phyloP scores from a whole-genome alignment of 2,113 vertebrate species.

The Narcine bancroftii region DNA sequence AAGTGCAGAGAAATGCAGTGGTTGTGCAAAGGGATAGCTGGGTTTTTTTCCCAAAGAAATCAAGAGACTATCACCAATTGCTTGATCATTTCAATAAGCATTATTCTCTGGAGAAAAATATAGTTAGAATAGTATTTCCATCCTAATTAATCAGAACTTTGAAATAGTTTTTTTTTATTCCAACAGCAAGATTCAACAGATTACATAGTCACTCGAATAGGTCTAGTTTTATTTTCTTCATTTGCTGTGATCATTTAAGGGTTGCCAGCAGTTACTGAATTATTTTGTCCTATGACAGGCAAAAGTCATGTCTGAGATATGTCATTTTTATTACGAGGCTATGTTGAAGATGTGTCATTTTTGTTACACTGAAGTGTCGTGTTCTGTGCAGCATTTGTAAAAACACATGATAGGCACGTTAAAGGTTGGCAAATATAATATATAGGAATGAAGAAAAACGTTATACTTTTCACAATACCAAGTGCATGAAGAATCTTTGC shows the following conservation, averaged over 20 bases:
- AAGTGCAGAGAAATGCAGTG: not conserved
- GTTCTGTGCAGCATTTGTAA: slow-evolving; percentile 30
- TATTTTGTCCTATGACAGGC: slow-evolving; percentile 29
- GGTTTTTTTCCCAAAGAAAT: not conserved
- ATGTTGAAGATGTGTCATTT: slow-evolving; percentile 17
- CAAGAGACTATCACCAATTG: not conserved
- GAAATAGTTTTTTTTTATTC: not conserved
- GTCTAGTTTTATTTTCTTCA: not conserved
- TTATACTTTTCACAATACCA: not conserved
- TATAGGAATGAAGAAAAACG: slow-evolving; percentile 7
- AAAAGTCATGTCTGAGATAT: slow-evolving; percentile 21
- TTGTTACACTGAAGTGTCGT: slow-evolving; percentile 26
- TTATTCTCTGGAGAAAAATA: not conserved
- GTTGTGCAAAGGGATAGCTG: not conserved
- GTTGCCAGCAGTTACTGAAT: slow-evolving; percentile 13
- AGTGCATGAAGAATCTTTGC: slow-evolving; percentile 2
- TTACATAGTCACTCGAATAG: not conserved
- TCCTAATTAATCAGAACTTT: not conserved
- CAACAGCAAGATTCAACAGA: not conserved
- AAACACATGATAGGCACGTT: slow-evolving; percentile 9
- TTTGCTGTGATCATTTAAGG: slow-evolving; percentile 8
- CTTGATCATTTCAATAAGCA: not conserved
- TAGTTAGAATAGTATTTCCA: not conserved
- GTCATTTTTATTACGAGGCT: slow-evolving; percentile 13
- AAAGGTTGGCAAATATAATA: slow-evolving; percentile 9